Percentiles rank a stretch among this genome's conserved stretches.
Conservation (phyloP, 2,113 vertebrate species). For the Hystrix brachyura region DNA sequence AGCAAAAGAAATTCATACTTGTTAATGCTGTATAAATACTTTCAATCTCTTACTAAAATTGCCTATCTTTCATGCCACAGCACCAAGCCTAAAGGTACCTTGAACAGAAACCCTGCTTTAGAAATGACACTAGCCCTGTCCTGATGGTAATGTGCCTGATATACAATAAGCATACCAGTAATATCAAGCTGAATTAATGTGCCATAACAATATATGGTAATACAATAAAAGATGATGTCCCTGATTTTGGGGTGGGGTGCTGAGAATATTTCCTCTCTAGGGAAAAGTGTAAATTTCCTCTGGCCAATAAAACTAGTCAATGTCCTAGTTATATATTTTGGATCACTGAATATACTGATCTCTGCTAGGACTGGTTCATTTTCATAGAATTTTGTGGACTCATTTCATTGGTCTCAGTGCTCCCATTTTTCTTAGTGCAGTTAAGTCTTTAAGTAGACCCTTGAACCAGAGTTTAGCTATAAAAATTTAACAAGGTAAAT, state of each 20-base stretch:
- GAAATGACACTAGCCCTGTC: neutral
- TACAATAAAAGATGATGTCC: neutral
- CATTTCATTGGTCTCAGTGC: conserved; percentile 73
- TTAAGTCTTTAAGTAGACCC: conserved; percentile 76
- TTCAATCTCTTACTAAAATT: neutral
- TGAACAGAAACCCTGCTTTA: neutral
- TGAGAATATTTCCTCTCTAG: neutral
- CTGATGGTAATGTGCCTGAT: neutral
- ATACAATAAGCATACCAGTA: neutral
- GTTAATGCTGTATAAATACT: neutral
- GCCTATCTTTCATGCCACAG: neutral
- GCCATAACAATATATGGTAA: neutral
- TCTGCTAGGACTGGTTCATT: conserved; percentile 73
- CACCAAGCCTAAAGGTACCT: neutral
- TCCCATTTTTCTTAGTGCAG: conserved; percentile 66
- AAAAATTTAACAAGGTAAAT: conserved; percentile 62
- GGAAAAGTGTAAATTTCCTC: conserved; percentile 60
- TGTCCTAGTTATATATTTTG: conserved; percentile 49
- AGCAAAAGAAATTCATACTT: neutral
- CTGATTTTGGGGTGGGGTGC: neutral
- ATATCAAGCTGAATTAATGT: neutral
- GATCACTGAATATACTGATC: conserved; percentile 65
- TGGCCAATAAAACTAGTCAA: conserved; percentile 71
- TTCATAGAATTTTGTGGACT: conserved; percentile 69
- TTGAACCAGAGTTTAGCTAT: conserved; percentile 63